Evolutionary conservation across 1,140 invertebrate genomes (phyloP).

Genomic region (Asbolus verrucosus): DNA sequence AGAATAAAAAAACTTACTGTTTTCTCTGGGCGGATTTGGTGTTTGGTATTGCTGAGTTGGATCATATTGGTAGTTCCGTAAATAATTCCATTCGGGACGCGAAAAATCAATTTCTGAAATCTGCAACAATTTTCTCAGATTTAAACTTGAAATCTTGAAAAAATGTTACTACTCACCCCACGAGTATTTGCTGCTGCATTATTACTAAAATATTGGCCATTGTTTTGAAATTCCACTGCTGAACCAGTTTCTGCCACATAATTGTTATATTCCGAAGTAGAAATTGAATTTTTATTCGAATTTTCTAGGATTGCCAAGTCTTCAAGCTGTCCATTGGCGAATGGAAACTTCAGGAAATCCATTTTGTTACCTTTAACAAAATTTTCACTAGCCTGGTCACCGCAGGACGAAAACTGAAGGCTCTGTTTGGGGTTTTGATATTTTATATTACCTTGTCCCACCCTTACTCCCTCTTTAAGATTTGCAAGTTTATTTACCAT

Average conservation of each 20-base stretch:
- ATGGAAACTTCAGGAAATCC: not conserved
- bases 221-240: not conserved
- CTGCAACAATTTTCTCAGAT: conserved; percentile 5
- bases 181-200: too few species aligned
- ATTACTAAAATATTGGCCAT: conserved; percentile 1
- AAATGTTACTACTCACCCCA: too few species aligned
- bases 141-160: too few species aligned
- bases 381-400: not conserved
- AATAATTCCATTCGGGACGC: conserved; percentile 2
- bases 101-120: not conserved
- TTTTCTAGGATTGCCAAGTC: too few species aligned
- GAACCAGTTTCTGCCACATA: not conserved
- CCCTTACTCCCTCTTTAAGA: too few species aligned
- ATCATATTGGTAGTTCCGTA: not conserved
- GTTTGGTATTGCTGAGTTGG: not conserved
- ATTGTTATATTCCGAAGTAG: not conserved
- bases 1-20: not conserved
- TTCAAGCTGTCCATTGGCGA: too few species aligned
- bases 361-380: not conserved
- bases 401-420: not conserved
- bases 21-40: not conserved
- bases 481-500: too few species aligned
- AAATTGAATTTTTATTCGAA: too few species aligned
- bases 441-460: too few species aligned
- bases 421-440: not conserved